Evolutionary conservation across 2,797 vertebrate genomes (phyloP).

Genomic region (Pantherophis alleghaniensis): DNA sequence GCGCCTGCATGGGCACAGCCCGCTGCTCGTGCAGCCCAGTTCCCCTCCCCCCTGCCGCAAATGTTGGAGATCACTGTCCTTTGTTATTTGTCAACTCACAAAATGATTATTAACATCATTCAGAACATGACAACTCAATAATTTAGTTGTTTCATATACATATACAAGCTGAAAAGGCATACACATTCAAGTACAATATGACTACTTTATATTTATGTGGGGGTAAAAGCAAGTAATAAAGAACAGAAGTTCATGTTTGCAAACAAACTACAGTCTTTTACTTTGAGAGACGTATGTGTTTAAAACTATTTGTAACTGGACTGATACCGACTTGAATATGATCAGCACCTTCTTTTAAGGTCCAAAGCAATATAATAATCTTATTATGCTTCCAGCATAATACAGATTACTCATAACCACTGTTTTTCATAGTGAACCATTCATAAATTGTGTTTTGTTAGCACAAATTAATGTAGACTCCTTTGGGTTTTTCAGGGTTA

Average conservation of each 20-base stretch:
- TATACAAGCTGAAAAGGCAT: background rate
- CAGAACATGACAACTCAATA: conserved; percentile 15
- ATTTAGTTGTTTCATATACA: conserved; percentile 1
- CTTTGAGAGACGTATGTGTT: background rate
- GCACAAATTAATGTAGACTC: background rate
- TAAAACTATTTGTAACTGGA: background rate
- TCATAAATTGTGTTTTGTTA: background rate
- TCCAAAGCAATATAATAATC: background rate
- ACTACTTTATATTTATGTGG: background rate
- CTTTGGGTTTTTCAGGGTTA: background rate
- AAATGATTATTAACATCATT: background rate
- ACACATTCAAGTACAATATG: background rate
- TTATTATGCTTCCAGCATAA: background rate
- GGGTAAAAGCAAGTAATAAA: background rate
- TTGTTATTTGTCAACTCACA: background rate
- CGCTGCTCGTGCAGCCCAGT: no score
- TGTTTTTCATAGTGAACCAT: background rate
- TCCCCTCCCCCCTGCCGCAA: no score
- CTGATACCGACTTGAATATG: background rate
- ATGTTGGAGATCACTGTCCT: no score
- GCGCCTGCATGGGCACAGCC: no score
- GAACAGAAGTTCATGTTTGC: background rate
- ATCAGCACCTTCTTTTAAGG: background rate
- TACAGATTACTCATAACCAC: background rate
- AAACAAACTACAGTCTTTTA: background rate